A percentile compares a stretch with the other conserved stretches of the same genome.
Conservation (phyloP, 2,888 invertebrate genomes). For the Campoletis raptor region DNA sequence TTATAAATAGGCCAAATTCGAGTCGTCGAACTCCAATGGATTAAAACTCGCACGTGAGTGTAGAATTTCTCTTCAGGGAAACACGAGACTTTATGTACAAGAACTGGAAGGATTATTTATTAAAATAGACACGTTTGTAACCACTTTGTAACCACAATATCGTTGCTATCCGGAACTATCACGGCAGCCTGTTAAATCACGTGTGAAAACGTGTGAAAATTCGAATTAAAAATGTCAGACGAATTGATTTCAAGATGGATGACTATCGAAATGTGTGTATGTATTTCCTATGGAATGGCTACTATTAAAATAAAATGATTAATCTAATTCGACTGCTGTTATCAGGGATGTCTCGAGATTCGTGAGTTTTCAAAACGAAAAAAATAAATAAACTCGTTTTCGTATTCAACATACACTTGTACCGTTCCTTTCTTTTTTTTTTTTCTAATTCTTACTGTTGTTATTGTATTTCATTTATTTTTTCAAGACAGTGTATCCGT, state of each 20-base stretch:
- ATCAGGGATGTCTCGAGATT: slow-evolving; percentile 38
- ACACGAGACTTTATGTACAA: slow-evolving; percentile 49
- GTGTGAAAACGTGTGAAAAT: neutral
- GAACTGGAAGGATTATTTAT: slow-evolving; percentile 25
- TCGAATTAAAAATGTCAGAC: slow-evolving; percentile 52
- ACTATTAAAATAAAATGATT: slow-evolving; percentile 77
- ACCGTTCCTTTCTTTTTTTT: slow-evolving; percentile 33
- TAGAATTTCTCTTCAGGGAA: slow-evolving; percentile 61
- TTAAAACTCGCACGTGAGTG: slow-evolving; percentile 45
- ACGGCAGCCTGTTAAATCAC: slow-evolving; percentile 3
- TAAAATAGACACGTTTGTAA: slow-evolving; percentile 21
- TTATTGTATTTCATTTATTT: neutral
- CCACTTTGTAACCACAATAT: slow-evolving; percentile 55
- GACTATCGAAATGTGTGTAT: slow-evolving; percentile 77
- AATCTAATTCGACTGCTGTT: slow-evolving; percentile 63
- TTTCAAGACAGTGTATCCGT: slow-evolving; percentile 4
- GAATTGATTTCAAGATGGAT: slow-evolving; percentile 76
- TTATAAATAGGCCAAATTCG: slow-evolving; percentile 27
- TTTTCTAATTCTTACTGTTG: neutral
- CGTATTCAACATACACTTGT: slow-evolving; percentile 21
- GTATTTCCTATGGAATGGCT: slow-evolving; percentile 81
- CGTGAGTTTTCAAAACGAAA: slow-evolving; percentile 37
- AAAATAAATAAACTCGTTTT: slow-evolving; percentile 24
- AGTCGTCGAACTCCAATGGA: slow-evolving; percentile 30
- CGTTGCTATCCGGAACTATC: slow-evolving; percentile 59